These are phyloP conservation scores for Mohoua ochrocephala DNA, from an alignment of 2,113 vertebrate species.

Conservation along the genomic window DNA sequence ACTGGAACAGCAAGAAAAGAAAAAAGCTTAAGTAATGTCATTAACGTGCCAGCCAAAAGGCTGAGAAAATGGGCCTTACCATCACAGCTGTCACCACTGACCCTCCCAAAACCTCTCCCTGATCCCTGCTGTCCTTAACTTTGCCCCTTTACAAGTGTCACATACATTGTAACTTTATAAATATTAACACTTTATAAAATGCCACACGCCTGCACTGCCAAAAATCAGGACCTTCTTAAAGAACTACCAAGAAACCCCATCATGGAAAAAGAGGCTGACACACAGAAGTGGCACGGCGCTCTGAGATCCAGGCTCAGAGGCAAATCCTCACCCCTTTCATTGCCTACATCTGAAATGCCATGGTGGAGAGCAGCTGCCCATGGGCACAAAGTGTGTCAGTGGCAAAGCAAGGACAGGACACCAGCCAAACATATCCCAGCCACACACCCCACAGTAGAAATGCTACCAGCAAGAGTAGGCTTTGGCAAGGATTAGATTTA, in stretches of 20 bases:
- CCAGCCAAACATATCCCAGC: not conserved
- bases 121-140: not conserved
- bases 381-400: not conserved
- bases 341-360: not conserved
- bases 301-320: not conserved
- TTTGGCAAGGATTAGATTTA: not conserved
- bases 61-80: not conserved
- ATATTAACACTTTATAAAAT: not conserved
- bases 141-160: too few species aligned
- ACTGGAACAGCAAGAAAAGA: not conserved
- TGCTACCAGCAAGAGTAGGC: not conserved
- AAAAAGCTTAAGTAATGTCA: not conserved
- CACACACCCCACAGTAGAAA: not conserved
- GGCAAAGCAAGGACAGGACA: not conserved
- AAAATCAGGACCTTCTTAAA: not conserved
- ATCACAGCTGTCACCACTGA: not conserved
- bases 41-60: not conserved
- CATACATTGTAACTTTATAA: not conserved
- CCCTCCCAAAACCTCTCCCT: not conserved
- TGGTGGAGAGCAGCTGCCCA: not conserved
- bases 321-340: not conserved
- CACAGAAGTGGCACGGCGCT: not conserved
- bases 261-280: not conserved
- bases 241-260: not conserved
- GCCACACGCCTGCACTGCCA: not conserved